Percentiles rank a stretch among this genome's conserved stretches.
Evolutionary conservation across 2,797 vertebrate species (phyloP).

Genomic region (Sebastes steindachneri): DNA sequence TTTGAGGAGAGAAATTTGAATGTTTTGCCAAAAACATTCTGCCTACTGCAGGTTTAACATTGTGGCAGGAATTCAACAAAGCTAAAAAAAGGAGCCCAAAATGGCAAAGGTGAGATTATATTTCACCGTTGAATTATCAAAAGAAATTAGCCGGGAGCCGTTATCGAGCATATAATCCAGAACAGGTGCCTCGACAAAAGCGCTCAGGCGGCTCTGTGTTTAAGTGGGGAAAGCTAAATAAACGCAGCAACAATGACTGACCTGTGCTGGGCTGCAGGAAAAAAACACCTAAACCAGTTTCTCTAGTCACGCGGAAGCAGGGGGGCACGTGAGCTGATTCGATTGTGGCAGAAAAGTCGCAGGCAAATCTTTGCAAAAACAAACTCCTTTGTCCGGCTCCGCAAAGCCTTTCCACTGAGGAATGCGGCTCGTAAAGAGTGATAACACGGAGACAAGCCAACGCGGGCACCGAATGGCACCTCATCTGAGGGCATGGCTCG

Average conservation of each 20-base stretch:
- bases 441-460: constrained; percentile 42
- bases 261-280: constrained; percentile 25
- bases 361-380: constrained; percentile 58
- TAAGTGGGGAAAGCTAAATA: constrained; percentile 42
- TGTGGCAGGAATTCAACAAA: neutral
- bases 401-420: constrained; percentile 41
- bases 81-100: constrained; percentile 12
- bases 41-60: neutral
- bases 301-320: constrained; percentile 41
- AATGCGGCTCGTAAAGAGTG: constrained; percentile 51
- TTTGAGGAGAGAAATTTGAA: too few species aligned
- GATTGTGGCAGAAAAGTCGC: constrained; percentile 28
- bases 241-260: constrained; percentile 56
- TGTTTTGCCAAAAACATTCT: too few species aligned
- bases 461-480: constrained; percentile 40
- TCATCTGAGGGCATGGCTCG: constrained; percentile 30
- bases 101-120: constrained; percentile 13
- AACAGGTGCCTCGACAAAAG: constrained; percentile 67
- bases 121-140: constrained; percentile 50
- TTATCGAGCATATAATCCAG: constrained; percentile 60
- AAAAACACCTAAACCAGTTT: constrained; percentile 67
- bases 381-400: constrained; percentile 61
- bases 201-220: constrained; percentile 19
- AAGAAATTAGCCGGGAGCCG: constrained; percentile 49
- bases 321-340: constrained; percentile 35